Evolutionary conservation across 1,140 invertebrate species (phyloP).

Genomic region (Papilio dardanus): DNA sequence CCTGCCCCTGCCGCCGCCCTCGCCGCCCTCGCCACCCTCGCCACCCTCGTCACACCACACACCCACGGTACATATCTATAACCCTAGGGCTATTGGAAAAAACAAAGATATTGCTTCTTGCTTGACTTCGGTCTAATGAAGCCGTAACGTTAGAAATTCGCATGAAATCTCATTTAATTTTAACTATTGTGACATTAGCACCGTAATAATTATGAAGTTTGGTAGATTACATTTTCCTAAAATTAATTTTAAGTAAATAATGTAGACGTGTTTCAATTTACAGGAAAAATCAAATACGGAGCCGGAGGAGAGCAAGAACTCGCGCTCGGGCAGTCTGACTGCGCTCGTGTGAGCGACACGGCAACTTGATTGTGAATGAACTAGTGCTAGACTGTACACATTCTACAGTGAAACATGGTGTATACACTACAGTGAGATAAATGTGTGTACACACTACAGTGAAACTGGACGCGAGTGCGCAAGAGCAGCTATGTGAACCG

Average conservation of each 20-base stretch:
- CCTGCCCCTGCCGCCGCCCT: slow-evolving; percentile 66
- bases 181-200: too few relatives aligned
- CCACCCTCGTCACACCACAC: slow-evolving; percentile 25
- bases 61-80: background rate
- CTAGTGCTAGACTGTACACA: slow-evolving; percentile 51
- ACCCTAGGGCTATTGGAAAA: too few relatives aligned
- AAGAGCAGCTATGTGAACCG: slow-evolving; percentile 18
- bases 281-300: slow-evolving; percentile 61
- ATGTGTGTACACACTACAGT: slow-evolving; percentile 50
- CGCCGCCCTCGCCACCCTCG: slow-evolving; percentile 31
- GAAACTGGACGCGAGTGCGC: slow-evolving; percentile 17
- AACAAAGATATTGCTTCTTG: too few relatives aligned
- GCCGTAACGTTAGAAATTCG: too few relatives aligned
- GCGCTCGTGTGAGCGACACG: slow-evolving; percentile 63
- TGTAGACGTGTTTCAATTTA: background rate
- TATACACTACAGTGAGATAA: slow-evolving; percentile 45
- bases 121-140: too few relatives aligned
- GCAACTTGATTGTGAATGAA: slow-evolving; percentile 44
- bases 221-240: too few relatives aligned
- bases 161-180: too few relatives aligned
- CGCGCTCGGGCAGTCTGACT: slow-evolving; percentile 69
- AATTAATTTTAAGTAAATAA: too few relatives aligned
- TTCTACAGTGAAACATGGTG: slow-evolving; percentile 47
- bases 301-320: slow-evolving; percentile 59
- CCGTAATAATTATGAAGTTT: too few relatives aligned